Percentiles rank a stretch among this genome's conserved stretches.
Evolutionary conservation across 2,113 vertebrate genomes (phyloP).

Genomic region (Crotalus helleri): DNA sequence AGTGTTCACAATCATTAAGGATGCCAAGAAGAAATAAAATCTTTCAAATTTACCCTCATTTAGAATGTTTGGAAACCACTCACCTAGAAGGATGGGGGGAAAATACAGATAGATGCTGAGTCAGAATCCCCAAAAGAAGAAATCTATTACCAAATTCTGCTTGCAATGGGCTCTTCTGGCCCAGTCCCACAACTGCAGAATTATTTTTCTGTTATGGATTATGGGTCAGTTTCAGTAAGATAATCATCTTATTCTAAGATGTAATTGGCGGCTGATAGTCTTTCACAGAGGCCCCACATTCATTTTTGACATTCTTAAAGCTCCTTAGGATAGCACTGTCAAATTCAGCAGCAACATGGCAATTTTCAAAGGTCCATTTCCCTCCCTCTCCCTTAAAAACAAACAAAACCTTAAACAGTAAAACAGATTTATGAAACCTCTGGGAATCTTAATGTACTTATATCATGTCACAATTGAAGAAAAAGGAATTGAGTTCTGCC

Average conservation of each 20-base stretch:
- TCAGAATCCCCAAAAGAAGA: neutral
- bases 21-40: conserved; percentile 88
- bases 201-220: neutral
- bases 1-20: conserved; percentile 79
- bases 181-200: neutral
- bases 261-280: neutral
- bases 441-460: neutral
- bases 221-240: neutral
- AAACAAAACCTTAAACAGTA: neutral
- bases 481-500: neutral
- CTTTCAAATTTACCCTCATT: conserved; percentile 85
- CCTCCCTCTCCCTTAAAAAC: neutral
- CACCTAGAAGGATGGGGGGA: conserved; percentile 71
- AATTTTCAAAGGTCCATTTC: neutral
- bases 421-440: neutral
- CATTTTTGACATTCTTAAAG: neutral
- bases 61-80: conserved; percentile 85
- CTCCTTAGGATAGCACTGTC: neutral
- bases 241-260: neutral
- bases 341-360: neutral
- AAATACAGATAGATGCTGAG: conserved; percentile 24
- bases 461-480: neutral
- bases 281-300: neutral
- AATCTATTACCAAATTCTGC: neutral
- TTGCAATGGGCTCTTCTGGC: neutral